Conservation (phyloP, 2,888 invertebrate species). For the Drosophila tripunctata region DNA sequence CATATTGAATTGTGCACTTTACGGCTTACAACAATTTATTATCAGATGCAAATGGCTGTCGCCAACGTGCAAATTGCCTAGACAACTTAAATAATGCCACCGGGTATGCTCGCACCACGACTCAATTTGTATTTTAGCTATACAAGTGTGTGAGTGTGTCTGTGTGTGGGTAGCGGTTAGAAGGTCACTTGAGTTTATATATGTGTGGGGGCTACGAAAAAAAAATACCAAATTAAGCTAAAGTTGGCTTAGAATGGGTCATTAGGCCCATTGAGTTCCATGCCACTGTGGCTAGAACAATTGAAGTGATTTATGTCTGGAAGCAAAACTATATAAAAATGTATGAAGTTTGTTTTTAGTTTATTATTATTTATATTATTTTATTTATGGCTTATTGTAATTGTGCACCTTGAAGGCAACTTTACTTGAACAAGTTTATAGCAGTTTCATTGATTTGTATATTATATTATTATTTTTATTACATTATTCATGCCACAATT, state of each 20-base stretch:
- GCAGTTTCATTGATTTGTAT: not conserved
- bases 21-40: conserved; percentile 63
- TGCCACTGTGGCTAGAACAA: conserved; percentile 22
- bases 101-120: conserved; percentile 27
- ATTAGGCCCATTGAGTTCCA: conserved; percentile 32
- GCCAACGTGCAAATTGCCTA: conserved; percentile 73
- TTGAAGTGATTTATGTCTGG: conserved; percentile 21
- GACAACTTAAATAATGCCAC: conserved; percentile 49
- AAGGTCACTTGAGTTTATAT: no score
- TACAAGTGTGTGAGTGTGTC: conserved; percentile 7
- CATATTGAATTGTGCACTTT: conserved; percentile 73
- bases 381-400: not conserved
- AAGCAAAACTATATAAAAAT: conserved; percentile 11
- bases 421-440: conserved; percentile 10
- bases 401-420: not conserved
- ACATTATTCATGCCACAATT: not conserved
- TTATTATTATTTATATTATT: not conserved
- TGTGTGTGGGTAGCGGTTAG: conserved; percentile 38
- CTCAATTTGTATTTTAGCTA: conserved; percentile 7
- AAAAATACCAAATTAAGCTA: conserved; percentile 41
- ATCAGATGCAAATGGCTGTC: conserved; percentile 68
- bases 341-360: conserved; percentile 1
- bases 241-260: conserved; percentile 30
- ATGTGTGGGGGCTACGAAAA: conserved; percentile 54
- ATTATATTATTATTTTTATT: not conserved